Base-by-base conservation (phyloP, 2,113 vertebrate genomes). In the Corydoras sp. region DNA sequence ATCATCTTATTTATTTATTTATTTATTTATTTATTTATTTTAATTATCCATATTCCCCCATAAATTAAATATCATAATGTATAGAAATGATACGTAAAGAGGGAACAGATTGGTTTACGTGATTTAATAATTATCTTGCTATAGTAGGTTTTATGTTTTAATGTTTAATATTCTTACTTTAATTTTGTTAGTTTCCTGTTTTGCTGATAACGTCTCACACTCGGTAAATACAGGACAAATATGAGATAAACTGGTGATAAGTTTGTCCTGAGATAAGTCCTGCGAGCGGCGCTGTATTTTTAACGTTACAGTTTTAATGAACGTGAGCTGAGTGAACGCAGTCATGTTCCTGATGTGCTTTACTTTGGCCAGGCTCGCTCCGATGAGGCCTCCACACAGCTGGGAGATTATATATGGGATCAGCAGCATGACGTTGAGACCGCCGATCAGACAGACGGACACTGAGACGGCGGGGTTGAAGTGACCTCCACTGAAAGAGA, bases 401-500 rank as follows among this genome's bases (percentile, higher is more conserved):
- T 97, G 95, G 12, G 79, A 85, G 1, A 86, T 0, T 63, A 92
- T 82, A 58, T 97, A 96, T 0, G 92, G 93, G 10, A 91, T 0
- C 6, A 96, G 80, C 83, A 97, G 81, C 0, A 59, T 1, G 1
- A 89, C 9, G 56, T 84, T 81, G 66, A 95, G 86, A 13, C 90
- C 92, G 3, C 93, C 92, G 0, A 90, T 61, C 63, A 97, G 83
- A 75, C 78, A 91, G 10, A 87, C 78, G 0, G 73, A 80, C 82
- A 96, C 58, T 3, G 94, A 90, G 62, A 92, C 93, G 0, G 88
- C 92, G 0, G 93, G 94, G 78, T 97, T 97, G 48, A 93, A 91
- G 84, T 97, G 94, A 9, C 89, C 92, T 3, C 96, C 93, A 0
- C 94, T 96, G 71, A 24, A 80, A 69, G 4, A 62, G 75, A 43